Conservation (phyloP, 2,888 invertebrate genomes). For the Baronia brevicornis region DNA sequence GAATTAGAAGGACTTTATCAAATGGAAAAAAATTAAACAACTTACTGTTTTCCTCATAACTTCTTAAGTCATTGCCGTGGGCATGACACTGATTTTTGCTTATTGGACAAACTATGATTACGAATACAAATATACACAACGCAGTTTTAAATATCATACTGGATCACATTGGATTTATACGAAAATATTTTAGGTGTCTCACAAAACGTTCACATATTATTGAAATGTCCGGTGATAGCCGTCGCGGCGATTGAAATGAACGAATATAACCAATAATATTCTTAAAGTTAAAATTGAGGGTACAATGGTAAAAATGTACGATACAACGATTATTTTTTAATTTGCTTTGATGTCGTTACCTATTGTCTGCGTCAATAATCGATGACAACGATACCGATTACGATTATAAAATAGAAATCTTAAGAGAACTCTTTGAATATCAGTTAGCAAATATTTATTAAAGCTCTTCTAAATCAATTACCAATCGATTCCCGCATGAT, state of each 20-base stretch:
- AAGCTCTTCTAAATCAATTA: too few species aligned
- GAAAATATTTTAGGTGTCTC: too few species aligned
- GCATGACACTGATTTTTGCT: conserved; percentile 17
- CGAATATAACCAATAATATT: background rate
- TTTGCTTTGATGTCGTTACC: too few species aligned
- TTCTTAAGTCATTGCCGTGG: conserved; percentile 18
- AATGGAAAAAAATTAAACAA: too few species aligned
- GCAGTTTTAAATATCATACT: conserved; percentile 15
- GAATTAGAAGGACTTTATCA: too few species aligned
- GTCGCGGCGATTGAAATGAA: conserved; percentile 21
- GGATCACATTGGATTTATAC: conserved; percentile 9
- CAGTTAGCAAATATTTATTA: too few species aligned
- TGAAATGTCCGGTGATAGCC: conserved; percentile 2
- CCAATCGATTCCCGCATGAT: too few species aligned
- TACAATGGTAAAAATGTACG: background rate
- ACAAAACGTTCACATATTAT: conserved; percentile 9
- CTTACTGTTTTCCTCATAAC: conserved; percentile 15
- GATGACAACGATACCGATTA: too few species aligned
- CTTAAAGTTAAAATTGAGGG: conserved; percentile 1
- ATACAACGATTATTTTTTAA: too few species aligned
- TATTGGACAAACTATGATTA: conserved; percentile 35
- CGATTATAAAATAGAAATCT: too few species aligned
- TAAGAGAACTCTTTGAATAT: too few species aligned
- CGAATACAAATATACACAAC: conserved; percentile 32
- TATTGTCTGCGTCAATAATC: too few species aligned